Conservation (phyloP, 1,140 invertebrate species). For the Caerostris extrusa region DNA sequence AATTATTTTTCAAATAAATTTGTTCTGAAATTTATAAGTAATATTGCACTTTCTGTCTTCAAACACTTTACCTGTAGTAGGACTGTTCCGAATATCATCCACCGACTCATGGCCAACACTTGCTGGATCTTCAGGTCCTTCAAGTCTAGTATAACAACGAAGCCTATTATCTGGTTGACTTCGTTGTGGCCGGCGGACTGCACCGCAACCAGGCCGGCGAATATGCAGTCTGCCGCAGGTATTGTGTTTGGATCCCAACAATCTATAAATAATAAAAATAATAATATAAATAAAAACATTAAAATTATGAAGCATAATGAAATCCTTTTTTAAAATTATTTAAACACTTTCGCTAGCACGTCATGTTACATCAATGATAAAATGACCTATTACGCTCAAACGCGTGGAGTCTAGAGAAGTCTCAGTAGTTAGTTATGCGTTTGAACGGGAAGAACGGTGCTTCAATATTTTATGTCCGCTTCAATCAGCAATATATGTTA, state of each 20-base stretch:
- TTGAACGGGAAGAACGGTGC: too few relatives aligned
- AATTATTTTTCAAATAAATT: too few relatives aligned
- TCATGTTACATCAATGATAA: too few relatives aligned
- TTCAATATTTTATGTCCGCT: too few relatives aligned
- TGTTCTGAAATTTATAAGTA: too few relatives aligned
- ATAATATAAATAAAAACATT: background rate
- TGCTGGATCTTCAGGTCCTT: conserved; percentile 55
- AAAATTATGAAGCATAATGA: background rate
- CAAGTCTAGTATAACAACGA: conserved; percentile 48
- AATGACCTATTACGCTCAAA: too few relatives aligned
- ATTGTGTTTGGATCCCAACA: conserved; percentile 41
- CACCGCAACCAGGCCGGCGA: background rate
- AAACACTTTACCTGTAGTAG: conserved; percentile 41
- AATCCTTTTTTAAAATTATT: background rate
- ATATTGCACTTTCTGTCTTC: too few relatives aligned
- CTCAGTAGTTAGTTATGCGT: too few relatives aligned
- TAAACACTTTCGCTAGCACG: background rate
- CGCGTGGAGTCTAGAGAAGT: too few relatives aligned
- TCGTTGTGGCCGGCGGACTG: conserved; percentile 14
- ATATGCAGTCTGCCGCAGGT: background rate
- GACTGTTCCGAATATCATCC: conserved; percentile 60
- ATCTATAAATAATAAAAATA: background rate
- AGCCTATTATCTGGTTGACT: conserved; percentile 65
- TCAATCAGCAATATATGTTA: too few relatives aligned
- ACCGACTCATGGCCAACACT: conserved; percentile 37